phyloP scores from a whole-genome alignment of 2,888 invertebrate species.

The Phortica okadai region DNA sequence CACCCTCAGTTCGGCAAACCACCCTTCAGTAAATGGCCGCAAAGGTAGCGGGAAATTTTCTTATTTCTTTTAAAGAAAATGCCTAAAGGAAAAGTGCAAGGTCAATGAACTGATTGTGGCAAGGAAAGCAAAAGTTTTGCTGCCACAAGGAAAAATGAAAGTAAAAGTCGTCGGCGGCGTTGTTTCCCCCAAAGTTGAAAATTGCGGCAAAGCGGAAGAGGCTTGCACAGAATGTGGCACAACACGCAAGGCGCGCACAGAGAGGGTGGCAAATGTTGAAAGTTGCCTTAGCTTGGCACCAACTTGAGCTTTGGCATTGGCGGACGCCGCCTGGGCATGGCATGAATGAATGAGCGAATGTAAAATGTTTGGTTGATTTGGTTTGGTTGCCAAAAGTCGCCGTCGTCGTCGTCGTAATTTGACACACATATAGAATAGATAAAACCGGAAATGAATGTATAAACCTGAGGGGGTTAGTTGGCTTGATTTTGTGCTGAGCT shows the following conservation, averaged over 20 bases:
- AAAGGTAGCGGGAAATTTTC: conserved; percentile 46
- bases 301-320: background rate
- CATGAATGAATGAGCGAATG: conserved; percentile 7
- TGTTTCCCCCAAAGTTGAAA: conserved; percentile 8
- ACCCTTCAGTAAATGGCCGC: conserved; percentile 46
- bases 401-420: conserved; percentile 46
- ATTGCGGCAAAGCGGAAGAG: background rate
- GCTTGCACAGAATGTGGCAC: conserved; percentile 2
- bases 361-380: background rate
- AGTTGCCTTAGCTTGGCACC: conserved; percentile 9
- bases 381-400: background rate
- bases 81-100: conserved; percentile 59
- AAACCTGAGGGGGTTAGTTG: conserved; percentile 30
- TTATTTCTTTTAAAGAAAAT: conserved; percentile 53
- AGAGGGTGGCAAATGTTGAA: background rate
- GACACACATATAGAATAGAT: conserved; percentile 61
- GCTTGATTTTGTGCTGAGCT: background rate
- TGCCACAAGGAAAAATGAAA: conserved; percentile 28
- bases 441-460: conserved; percentile 54
- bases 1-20: conserved; percentile 43
- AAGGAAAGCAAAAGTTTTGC: conserved; percentile 6
- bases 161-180: conserved; percentile 43
- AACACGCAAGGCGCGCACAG: conserved; percentile 6
- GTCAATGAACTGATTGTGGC: conserved; percentile 60
- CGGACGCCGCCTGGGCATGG: background rate